These are phyloP conservation scores for Epirrhoe alternata DNA, from an alignment of 2,888 invertebrate genomes.

Conservation along the genomic window DNA sequence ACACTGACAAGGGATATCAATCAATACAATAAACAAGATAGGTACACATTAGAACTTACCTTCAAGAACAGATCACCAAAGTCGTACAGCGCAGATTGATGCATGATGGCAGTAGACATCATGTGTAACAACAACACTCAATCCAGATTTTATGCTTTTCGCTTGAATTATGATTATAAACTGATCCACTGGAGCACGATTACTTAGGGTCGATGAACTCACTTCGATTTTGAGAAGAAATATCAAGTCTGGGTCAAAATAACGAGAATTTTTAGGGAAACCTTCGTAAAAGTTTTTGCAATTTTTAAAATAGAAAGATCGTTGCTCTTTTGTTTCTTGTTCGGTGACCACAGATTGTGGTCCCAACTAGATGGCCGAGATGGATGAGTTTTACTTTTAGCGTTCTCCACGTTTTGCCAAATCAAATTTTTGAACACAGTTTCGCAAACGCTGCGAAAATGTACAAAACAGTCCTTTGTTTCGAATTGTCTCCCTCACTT, in stretches of 20 bases:
- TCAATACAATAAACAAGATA: not conserved
- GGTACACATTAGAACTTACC: constrained; percentile 78
- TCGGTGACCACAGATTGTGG: constrained; percentile 76
- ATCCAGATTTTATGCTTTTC: constrained; percentile 73
- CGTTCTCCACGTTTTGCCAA: constrained; percentile 68
- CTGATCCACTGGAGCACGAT: constrained; percentile 79
- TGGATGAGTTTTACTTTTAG: constrained; percentile 63
- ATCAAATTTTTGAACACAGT: constrained; percentile 82
- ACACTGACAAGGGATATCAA: constrained; percentile 12
- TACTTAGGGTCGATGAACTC: constrained; percentile 69
- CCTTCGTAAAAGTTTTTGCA: constrained; percentile 67
- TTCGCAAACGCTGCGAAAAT: constrained; percentile 83
- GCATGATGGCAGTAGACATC: constrained; percentile 93
- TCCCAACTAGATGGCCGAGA: constrained; percentile 80
- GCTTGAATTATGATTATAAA: constrained; percentile 66
- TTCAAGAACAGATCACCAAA: constrained; percentile 90
- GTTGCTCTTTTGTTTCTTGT: constrained; percentile 80
- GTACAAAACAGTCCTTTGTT: constrained; percentile 85
- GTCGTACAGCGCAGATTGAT: constrained; percentile 90
- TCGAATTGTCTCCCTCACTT: constrained; percentile 78
- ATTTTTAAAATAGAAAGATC: constrained; percentile 61
- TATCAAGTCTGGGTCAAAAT: constrained; percentile 66
- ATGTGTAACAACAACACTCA: constrained; percentile 80
- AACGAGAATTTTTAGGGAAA: constrained; percentile 75
- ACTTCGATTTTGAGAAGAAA: constrained; percentile 71